A percentile compares a stretch with the other conserved stretches of the same genome.
Conservation (phyloP, 2,113 vertebrate species). For the Austrofundulus limnaeus region DNA sequence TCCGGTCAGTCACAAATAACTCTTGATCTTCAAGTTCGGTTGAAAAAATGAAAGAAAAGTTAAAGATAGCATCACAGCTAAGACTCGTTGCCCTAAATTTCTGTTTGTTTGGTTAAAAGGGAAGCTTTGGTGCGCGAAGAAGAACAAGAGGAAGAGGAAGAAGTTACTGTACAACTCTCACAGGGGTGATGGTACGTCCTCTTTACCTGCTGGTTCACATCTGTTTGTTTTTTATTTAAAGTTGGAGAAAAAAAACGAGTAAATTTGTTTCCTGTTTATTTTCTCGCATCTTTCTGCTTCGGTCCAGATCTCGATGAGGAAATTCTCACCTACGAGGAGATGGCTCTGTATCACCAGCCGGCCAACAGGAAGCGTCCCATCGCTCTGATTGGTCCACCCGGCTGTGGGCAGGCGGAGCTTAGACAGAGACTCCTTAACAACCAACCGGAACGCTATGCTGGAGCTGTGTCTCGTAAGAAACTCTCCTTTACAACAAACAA, state of each 20-base stretch:
- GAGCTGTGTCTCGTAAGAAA: constrained; percentile 90
- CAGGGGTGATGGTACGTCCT: constrained; percentile 88
- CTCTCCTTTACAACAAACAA: not conserved
- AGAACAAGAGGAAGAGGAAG: constrained; percentile 99
- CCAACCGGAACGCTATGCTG: constrained; percentile 90
- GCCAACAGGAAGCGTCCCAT: constrained; percentile 96
- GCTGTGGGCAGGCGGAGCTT: constrained; percentile 92
- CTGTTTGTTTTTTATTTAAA: too few relatives aligned
- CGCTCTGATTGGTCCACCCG: constrained; percentile 90
- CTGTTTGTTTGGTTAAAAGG: constrained; percentile 73
- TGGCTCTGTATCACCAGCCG: constrained; percentile 98
- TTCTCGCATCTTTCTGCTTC: not conserved
- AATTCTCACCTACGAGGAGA: constrained; percentile 97
- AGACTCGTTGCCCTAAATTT: not conserved
- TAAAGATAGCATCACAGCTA: not conserved
- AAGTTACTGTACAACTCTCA: constrained; percentile 92
- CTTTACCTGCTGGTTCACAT: not conserved
- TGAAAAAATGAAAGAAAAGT: too few relatives aligned
- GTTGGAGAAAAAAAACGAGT: not conserved
- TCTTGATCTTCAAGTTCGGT: too few relatives aligned
- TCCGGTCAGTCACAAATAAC: constrained; percentile 79
- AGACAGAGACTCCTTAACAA: constrained; percentile 89
- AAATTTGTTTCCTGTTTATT: not conserved
- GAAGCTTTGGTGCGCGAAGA: constrained; percentile 98
- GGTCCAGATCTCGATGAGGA: constrained; percentile 92